Base-by-base conservation (phyloP, 2,888 invertebrate genomes). In the Lottia scabra region DNA sequence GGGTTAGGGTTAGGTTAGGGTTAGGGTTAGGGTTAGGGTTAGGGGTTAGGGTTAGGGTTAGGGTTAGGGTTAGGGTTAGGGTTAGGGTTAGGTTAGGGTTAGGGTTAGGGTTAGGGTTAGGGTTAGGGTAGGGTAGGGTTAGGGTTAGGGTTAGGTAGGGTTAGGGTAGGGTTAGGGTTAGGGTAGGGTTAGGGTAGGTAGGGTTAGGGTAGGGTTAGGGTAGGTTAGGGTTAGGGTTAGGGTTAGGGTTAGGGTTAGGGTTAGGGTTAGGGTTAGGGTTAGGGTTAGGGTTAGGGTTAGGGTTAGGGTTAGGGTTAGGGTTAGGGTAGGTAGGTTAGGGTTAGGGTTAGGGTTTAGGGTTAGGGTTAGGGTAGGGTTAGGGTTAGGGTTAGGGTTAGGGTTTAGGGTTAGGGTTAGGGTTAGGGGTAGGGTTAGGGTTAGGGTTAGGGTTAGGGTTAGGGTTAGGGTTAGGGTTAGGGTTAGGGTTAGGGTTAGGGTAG, bases 361-460 rank as follows among this genome's bases (percentile, higher is more conserved):
- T n/a, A n/a, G n/a, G n/a, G n/a, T n/a, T n/a, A n/a, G n/a, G n/a
- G n/a, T 75, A 70, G 72, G 74, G 74, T 74, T 78, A 67, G 74
- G 75, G 75, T 74, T 77, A 67, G 74, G 77, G 73, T 73, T 75
- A 48, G 71, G 75, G 75, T 68, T 75, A 63, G 73, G 75, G 70
- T 48, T 64, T 73, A 63, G 71, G 75, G 71, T 77, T 70, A 69
- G 74, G 77, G 70, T 78, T 73, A 66, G 75, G 77, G 74, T 74
- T 77, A 67, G 78, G 74, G 75, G 74, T 78, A 70, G 78, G 74
- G 69, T 77, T 75, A 73, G 77, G 76, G 75, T 79, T 80, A 71
- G 80, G 80, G 76, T 79, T 79, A 70, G 80, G 80, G 73, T 77
- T 75, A 71, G 76, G 76, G 74, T 75, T 77, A 63, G 76, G 76